phyloP scores from a whole-genome alignment of 2,797 vertebrate genomes.

The Austrolebias charrua region DNA sequence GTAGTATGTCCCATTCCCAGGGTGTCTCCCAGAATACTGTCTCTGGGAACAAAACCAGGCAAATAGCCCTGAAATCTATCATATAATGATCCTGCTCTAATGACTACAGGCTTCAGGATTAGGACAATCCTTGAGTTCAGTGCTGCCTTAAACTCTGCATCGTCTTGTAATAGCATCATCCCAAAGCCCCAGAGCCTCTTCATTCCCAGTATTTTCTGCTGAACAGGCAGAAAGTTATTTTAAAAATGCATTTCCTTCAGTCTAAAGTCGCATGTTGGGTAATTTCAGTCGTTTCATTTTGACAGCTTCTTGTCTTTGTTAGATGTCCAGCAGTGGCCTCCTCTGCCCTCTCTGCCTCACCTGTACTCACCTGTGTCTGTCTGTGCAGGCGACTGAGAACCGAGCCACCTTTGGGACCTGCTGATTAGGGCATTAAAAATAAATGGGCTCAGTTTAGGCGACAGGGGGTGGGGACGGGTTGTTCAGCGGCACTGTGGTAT shows the following conservation, averaged over 20 bases:
- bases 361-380: slow-evolving; percentile 69
- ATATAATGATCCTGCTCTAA: slow-evolving; percentile 85
- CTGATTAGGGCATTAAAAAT: slow-evolving; percentile 83
- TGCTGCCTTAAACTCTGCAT: slow-evolving; percentile 62
- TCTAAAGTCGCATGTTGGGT: neutral
- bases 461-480: slow-evolving; percentile 33
- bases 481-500: slow-evolving; percentile 70
- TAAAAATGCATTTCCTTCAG: neutral
- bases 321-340: slow-evolving; percentile 18
- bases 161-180: slow-evolving; percentile 61
- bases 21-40: slow-evolving; percentile 79
- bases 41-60: slow-evolving; percentile 80
- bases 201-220: slow-evolving; percentile 13
- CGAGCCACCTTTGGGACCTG: slow-evolving; percentile 73
- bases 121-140: slow-evolving; percentile 63
- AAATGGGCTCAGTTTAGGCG: slow-evolving; percentile 73
- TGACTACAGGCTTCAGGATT: slow-evolving; percentile 70
- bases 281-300: neutral
- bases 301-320: slow-evolving; percentile 19
- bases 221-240: slow-evolving; percentile 9
- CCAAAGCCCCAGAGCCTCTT: neutral
- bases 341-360: slow-evolving; percentile 49
- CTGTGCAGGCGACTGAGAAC: slow-evolving; percentile 61
- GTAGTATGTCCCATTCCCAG: slow-evolving; percentile 91
- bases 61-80: slow-evolving; percentile 90